A percentile compares a stretch with the other conserved stretches of the same genome.
These are phyloP conservation scores for Corapipo altera DNA, from an alignment of 2,113 vertebrate genomes.

Conservation along the genomic window DNA sequence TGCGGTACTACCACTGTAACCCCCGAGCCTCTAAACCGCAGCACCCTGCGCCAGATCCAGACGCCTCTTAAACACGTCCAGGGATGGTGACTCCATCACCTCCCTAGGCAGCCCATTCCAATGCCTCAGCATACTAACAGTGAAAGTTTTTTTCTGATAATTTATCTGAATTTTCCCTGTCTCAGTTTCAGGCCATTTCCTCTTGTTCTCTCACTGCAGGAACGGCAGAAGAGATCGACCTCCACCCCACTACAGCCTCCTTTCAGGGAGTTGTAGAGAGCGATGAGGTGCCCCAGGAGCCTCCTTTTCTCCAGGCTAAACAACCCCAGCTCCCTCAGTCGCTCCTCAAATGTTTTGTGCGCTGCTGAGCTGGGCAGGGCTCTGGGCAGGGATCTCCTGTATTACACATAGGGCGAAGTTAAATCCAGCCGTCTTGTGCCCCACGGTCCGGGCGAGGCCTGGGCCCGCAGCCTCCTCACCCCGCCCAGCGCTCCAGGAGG, in stretches of 20 bases:
- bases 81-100: neutral
- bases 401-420: too few relatives aligned
- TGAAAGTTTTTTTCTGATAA: neutral
- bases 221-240: too few relatives aligned
- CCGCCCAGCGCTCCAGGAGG: rapidly evolving
- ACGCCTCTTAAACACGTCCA: neutral
- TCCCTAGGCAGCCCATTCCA: neutral
- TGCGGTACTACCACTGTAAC: neutral
- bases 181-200: neutral
- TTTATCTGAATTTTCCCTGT: neutral
- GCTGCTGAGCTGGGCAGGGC: neutral
- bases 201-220: neutral
- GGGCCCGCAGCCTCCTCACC: rapidly evolving
- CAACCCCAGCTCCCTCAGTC: neutral
- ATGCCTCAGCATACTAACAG: neutral
- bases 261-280: neutral
- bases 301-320: neutral
- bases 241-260: neutral
- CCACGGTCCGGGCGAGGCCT: rapidly evolving
- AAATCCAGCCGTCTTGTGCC: neutral
- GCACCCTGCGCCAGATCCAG: neutral
- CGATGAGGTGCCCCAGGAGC: neutral
- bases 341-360: neutral
- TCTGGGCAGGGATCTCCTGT: neutral
- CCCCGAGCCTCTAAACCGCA: neutral